phyloP scores from a whole-genome alignment of 2,113 vertebrate genomes.

The Cyprinodon brontotheroides region DNA sequence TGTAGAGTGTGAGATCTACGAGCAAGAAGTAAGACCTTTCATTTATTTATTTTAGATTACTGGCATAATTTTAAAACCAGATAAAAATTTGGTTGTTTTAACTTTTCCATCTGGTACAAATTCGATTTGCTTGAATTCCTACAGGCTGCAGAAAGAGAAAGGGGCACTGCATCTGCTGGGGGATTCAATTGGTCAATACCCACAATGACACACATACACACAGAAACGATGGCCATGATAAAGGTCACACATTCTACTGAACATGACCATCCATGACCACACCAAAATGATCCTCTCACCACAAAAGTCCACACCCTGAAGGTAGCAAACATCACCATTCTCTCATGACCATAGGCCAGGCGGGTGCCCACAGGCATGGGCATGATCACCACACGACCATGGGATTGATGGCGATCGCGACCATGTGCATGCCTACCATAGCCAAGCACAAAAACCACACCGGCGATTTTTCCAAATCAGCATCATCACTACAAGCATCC shows the following conservation, averaged over 20 bases:
- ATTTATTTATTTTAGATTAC: not conserved
- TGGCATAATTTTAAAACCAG: not conserved
- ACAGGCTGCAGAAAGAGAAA: conserved; percentile 71
- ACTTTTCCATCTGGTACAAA: not conserved
- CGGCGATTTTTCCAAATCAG: conserved; percentile 38
- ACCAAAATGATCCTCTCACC: conserved; percentile 59
- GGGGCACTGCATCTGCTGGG: conserved; percentile 68
- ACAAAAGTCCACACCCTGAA: conserved; percentile 29
- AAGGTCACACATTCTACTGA: conserved; percentile 8
- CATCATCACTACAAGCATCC: conserved; percentile 61
- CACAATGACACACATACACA: conserved; percentile 51
- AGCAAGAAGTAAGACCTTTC: conserved; percentile 74
- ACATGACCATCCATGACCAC: conserved; percentile 62
- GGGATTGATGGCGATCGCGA: conserved; percentile 46
- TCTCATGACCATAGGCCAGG: conserved; percentile 51
- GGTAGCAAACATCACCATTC: conserved; percentile 71
- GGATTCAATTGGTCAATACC: conserved; percentile 66
- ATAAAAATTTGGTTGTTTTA: not conserved
- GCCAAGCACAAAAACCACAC: conserved; percentile 70
- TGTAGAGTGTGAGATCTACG: conserved; percentile 75
- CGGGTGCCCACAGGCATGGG: conserved; percentile 55
- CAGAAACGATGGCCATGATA: conserved; percentile 45
- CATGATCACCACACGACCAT: conserved; percentile 73
- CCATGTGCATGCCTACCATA: conserved; percentile 71
- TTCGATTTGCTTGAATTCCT: not conserved